A percentile compares a stretch with the other conserved stretches of the same genome.
These are phyloP conservation scores for Phaethon lepturus DNA, from an alignment of 2,113 vertebrate genomes.

Conservation along the genomic window DNA sequence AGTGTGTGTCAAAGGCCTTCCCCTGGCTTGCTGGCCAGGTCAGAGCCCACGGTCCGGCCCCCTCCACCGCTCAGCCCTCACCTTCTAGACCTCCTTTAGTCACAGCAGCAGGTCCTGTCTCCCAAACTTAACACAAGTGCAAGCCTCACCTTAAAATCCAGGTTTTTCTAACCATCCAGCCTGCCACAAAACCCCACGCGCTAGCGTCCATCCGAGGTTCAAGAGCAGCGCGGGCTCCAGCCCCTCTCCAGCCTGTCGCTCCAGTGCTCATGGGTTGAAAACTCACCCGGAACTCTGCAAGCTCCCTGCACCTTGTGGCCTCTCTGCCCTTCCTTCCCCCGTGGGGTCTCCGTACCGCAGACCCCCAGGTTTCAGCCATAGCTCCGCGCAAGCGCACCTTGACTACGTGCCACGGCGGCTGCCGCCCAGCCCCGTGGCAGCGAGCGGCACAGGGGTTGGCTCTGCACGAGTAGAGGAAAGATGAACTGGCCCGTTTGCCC, in stretches of 20 bases:
- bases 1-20: background rate
- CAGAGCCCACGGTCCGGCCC: background rate
- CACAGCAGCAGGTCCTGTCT: background rate
- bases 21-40: background rate
- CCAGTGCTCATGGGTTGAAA: background rate
- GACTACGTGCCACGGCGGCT: background rate
- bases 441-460: background rate
- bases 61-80: background rate
- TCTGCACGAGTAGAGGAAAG: background rate
- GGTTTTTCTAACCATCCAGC: background rate
- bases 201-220: background rate
- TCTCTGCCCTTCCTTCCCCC: background rate
- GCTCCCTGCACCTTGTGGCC: background rate
- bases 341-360: background rate
- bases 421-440: background rate
- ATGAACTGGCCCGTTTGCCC: background rate
- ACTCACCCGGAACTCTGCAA: background rate
- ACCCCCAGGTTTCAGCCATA: background rate
- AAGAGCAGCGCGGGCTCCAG: background rate
- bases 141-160: background rate
- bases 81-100: background rate
- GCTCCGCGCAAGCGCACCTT: background rate
- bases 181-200: background rate
- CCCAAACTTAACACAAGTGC: background rate
- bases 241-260: background rate